Conservation (phyloP, 2,797 vertebrate species). For the Anomalospiza imberbis region DNA sequence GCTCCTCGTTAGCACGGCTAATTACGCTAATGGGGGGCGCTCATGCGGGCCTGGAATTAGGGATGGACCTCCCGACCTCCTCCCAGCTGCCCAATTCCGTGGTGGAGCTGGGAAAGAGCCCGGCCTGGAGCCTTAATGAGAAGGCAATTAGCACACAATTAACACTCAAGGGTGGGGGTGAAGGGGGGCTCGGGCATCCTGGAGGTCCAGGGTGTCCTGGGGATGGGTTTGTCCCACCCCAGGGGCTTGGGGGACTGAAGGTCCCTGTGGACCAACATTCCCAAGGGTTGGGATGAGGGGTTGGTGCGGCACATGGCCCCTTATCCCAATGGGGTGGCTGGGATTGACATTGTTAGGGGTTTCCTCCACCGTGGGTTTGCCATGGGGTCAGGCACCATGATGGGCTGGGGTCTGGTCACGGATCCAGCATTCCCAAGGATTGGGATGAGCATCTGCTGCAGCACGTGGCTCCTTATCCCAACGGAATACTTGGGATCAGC, state of each 20-base stretch:
- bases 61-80: not conserved
- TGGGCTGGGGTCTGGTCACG: accelerated
- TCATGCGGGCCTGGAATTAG: not conserved
- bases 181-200: accelerated
- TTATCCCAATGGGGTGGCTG: accelerated
- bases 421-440: not conserved
- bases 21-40: conserved; percentile 5
- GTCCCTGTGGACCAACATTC: accelerated
- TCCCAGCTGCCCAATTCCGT: not conserved
- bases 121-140: not conserved
- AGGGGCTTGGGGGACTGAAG: not conserved
- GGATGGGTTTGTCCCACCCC: not conserved
- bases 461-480: accelerated
- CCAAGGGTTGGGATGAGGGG: not conserved
- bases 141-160: not conserved
- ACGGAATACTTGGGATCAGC: not conserved
- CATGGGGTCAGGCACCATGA: accelerated
- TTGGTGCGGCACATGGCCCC: not conserved
- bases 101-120: not conserved
- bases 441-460: not conserved
- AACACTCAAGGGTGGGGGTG: not conserved
- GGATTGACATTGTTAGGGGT: accelerated
- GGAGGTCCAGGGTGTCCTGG: not conserved
- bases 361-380: not conserved
- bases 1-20: conserved; percentile 51